Percentiles rank a stretch among this genome's conserved stretches.
phyloP scores from a whole-genome alignment of 2,113 vertebrate species.

The Gambusia holbrooki region DNA sequence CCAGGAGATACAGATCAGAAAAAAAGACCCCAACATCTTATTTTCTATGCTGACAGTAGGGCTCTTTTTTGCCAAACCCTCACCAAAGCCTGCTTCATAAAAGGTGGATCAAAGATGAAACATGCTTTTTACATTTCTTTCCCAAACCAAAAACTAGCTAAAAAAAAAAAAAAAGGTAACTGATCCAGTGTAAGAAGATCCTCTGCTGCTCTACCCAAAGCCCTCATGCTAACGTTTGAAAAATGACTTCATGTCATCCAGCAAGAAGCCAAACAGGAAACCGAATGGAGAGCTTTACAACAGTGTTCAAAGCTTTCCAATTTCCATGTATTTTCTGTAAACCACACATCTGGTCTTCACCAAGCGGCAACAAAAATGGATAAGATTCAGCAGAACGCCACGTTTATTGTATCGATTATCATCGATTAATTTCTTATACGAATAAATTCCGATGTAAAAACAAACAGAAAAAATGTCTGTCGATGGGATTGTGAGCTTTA shows the following conservation, averaged over 20 bases:
- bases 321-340: background rate
- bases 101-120: background rate
- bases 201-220: background rate
- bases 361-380: background rate
- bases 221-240: background rate
- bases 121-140: background rate
- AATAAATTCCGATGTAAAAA: too few relatives aligned
- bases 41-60: background rate
- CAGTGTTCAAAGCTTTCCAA: background rate
- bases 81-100: background rate
- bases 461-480: too few relatives aligned
- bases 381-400: background rate
- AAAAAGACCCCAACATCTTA: background rate
- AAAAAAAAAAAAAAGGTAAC: too few relatives aligned
- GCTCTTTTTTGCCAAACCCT: background rate
- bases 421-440: too few relatives aligned
- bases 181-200: background rate
- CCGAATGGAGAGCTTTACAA: background rate
- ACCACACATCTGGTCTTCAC: background rate
- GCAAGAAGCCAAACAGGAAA: background rate
- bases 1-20: background rate
- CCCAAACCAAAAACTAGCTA: background rate
- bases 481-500: too few relatives aligned
- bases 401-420: too few relatives aligned
- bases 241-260: background rate